These are phyloP conservation scores for Carabus problematicus DNA, from an alignment of 2,888 invertebrate species.

Conservation along the genomic window DNA sequence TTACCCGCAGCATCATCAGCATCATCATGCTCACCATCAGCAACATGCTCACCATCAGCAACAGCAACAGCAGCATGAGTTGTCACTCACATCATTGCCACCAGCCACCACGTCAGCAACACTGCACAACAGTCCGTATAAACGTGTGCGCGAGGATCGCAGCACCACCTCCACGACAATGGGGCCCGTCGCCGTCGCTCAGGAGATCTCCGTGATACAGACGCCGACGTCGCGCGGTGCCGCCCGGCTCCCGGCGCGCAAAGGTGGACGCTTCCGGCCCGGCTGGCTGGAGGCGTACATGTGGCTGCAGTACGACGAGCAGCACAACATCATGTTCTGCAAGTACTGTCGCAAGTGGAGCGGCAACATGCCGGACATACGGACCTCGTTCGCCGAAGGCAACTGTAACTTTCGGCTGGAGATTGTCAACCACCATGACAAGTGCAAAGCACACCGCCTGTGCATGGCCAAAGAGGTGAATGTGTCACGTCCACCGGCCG, in stretches of 20 bases:
- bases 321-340: slow-evolving; percentile 75
- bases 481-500: slow-evolving; percentile 29
- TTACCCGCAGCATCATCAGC: too few relatives aligned
- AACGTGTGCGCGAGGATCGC: not conserved
- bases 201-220: slow-evolving; percentile 58
- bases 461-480: slow-evolving; percentile 65
- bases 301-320: slow-evolving; percentile 77
- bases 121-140: not conserved
- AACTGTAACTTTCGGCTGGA: slow-evolving; percentile 79
- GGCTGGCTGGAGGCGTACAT: slow-evolving; percentile 74
- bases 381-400: slow-evolving; percentile 81
- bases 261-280: slow-evolving; percentile 71
- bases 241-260: slow-evolving; percentile 56
- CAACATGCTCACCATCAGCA: slow-evolving; percentile 15
- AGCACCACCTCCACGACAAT: slow-evolving; percentile 49
- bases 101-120: not conserved
- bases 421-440: slow-evolving; percentile 81
- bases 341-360: slow-evolving; percentile 79
- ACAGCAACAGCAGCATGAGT: not conserved
- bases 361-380: slow-evolving; percentile 70
- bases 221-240: slow-evolving; percentile 45
- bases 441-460: slow-evolving; percentile 77
- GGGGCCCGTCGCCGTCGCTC: slow-evolving; percentile 57
- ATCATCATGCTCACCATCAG: too few relatives aligned
- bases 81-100: slow-evolving; percentile 4